Evolutionary conservation across 2,888 invertebrate genomes (phyloP).

Genomic region (Pollenia angustigena): DNA sequence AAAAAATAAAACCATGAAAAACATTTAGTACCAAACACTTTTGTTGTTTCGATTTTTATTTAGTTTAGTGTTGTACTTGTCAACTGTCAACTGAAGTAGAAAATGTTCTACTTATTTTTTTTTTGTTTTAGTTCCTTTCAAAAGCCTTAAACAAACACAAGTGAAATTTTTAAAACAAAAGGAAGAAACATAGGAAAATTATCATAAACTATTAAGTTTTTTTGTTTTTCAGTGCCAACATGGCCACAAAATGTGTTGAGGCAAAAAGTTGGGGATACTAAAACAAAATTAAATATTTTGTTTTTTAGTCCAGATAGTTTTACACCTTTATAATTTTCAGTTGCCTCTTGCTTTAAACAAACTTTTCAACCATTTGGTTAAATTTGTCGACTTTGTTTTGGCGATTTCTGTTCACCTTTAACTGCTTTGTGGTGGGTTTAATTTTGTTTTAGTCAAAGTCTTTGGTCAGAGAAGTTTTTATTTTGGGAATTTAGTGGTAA

Average conservation of each 20-base stretch:
- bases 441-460: constrained; percentile 15
- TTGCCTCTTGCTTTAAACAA: background rate
- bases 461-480: constrained; percentile 14
- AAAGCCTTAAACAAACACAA: constrained; percentile 52
- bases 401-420: constrained; percentile 2
- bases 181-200: constrained; percentile 33
- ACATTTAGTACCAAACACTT: constrained; percentile 42
- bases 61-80: constrained; percentile 69
- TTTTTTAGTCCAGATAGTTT: constrained; percentile 11
- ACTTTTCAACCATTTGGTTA: constrained; percentile 5
- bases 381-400: background rate
- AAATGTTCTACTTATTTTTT: constrained; percentile 34
- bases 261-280: background rate
- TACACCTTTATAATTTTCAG: constrained; percentile 20
- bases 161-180: constrained; percentile 10
- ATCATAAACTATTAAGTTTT: constrained; percentile 51
- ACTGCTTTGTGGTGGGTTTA: constrained; percentile 7
- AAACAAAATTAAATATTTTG: background rate
- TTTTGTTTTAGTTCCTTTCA: background rate
- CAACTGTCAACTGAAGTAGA: constrained; percentile 62
- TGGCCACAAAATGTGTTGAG: constrained; percentile 21
- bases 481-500: constrained; percentile 20
- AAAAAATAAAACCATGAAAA: background rate
- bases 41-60: constrained; percentile 65
- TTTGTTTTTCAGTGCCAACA: no score